Percentiles rank a stretch among this genome's conserved stretches.
These are phyloP conservation scores for Troides helena DNA, from an alignment of 2,888 invertebrate genomes.

Conservation along the genomic window DNA sequence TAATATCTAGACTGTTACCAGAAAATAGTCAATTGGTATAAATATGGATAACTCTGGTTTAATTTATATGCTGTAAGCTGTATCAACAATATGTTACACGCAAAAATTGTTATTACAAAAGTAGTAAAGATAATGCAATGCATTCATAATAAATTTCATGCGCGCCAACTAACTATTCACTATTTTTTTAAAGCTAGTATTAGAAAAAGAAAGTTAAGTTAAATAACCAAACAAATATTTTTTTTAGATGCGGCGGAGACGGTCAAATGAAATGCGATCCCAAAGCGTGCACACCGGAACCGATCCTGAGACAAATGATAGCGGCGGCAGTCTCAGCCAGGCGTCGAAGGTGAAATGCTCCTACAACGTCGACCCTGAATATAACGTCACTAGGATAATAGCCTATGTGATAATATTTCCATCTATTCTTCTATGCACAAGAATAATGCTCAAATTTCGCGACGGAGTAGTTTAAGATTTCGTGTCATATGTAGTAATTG, in stretches of 20 bases:
- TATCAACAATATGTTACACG: too few species aligned
- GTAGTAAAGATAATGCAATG: too few species aligned
- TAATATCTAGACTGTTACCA: too few species aligned
- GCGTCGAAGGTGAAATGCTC: slow-evolving; percentile 84
- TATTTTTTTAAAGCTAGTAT: too few species aligned
- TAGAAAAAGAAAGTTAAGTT: neutral
- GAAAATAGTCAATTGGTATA: too few species aligned
- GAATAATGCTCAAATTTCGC: slow-evolving; percentile 78
- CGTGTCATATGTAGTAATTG: slow-evolving; percentile 77
- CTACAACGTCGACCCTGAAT: slow-evolving; percentile 44
- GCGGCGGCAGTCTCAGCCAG: slow-evolving; percentile 88
- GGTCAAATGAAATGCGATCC: slow-evolving; percentile 98
- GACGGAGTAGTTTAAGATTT: slow-evolving; percentile 77
- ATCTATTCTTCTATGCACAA: slow-evolving; percentile 74
- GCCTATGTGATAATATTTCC: slow-evolving; percentile 67
- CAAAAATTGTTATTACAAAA: too few species aligned
- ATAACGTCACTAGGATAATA: slow-evolving; percentile 61
- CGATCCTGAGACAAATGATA: slow-evolving; percentile 94
- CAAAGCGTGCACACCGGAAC: slow-evolving; percentile 92
- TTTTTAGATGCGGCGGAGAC: slow-evolving; percentile 91
- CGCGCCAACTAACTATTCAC: too few species aligned
- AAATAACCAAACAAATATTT: slow-evolving; percentile 1
- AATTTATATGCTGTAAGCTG: too few species aligned
- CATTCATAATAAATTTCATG: too few species aligned
- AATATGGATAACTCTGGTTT: too few species aligned